Base-by-base conservation (phyloP, 1,140 invertebrate species). In the Bombus terrestris region DNA sequence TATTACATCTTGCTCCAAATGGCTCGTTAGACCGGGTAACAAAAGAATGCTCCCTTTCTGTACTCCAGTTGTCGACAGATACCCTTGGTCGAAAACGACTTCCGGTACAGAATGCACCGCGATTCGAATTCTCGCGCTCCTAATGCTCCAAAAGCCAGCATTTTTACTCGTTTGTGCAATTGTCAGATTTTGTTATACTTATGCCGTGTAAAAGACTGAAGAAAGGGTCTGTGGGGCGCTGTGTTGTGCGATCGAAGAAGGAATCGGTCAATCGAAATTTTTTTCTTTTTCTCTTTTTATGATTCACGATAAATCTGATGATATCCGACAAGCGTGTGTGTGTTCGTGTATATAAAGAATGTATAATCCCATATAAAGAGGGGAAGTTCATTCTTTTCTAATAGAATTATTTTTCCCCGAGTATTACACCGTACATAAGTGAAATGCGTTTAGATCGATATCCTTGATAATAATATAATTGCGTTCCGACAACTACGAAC, bases 1-100 rank as follows among this genome's bases (percentile, higher is more conserved):
- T 68, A 53, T 71, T 53, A 53, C 28, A 83, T 77, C 32, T 85
- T 80, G 68, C 39, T 72, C 62, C n/a, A 35, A 89, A 89, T 74
- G 81, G 32, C 43, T 84, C 85, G 53, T 83, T 86, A 83, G 85
- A 83, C 81, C 66, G 73, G 59, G 74, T 77, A 53, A 83, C 72
- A 72, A 73, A 73, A 78, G 41, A 71, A 71, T 59, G 81, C 81
- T 85, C 37, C 68, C 76, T 71, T 62, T 68, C 39, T 72, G 53
- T 47, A 32, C 53, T n/a, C 12, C 28, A 43, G 53, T 59, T 43
- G 53, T 64, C 71, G 37, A 47, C 43, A 1, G 25, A 81, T 64
- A 9, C 32, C 25, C 73, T 37, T 35, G n/a, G 66, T 39, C 53
- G 47, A 59, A 8, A 22, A 43, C 57, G 53, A 59, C 74, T 57